Evolutionary conservation across 1,140 invertebrate genomes (phyloP), one percentile per base, ranked within the genome.

Genomic region (Polyergus mexicanus): DNA sequence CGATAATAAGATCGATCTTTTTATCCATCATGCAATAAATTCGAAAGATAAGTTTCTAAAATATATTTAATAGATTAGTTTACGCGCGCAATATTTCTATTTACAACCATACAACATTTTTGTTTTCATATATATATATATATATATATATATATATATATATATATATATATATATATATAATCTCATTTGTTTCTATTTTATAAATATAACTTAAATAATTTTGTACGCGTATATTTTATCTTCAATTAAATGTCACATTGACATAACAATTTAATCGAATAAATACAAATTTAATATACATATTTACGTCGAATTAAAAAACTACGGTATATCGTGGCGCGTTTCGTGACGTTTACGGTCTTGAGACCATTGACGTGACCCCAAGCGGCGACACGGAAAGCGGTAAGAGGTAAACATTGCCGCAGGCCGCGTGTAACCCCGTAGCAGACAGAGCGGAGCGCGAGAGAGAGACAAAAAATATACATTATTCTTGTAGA

Each of bases 331-430:
- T 0, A 19, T 19, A 51, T 56, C 22, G 6, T 28, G 56, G 56
- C 35, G 38, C 56, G 38, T 44, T 3, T 19, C 22, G 51, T 16
- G 54, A 22, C 32, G 0, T 25, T 22, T 60, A 83, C 85, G 71
- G 54, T 19, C 41, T 71, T 75, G 84, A 47, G 47, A 65, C 47
- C 65, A 71, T 28, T 44, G 84, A 51, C 74, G 78, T 90, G 89
- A 86, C 76, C 89, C 74, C 89, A 71, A 41, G 62, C 87, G 81
- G 74, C 44, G 65, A 78, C 54, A 28, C 13, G 22, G 13, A 41
- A n/a, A 88, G 72, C 81, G 74, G 54, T 71, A 38, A 25, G 38
- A 78, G 11, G 28, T 78, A 78, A 78, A 68, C 63, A 80, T 35
- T 11, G 62, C 62, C 54, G 32, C 1, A 51, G 47, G 16, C 5